Conservation (phyloP, 2,113 vertebrate genomes). For the Gnathonemus longibarbis region DNA sequence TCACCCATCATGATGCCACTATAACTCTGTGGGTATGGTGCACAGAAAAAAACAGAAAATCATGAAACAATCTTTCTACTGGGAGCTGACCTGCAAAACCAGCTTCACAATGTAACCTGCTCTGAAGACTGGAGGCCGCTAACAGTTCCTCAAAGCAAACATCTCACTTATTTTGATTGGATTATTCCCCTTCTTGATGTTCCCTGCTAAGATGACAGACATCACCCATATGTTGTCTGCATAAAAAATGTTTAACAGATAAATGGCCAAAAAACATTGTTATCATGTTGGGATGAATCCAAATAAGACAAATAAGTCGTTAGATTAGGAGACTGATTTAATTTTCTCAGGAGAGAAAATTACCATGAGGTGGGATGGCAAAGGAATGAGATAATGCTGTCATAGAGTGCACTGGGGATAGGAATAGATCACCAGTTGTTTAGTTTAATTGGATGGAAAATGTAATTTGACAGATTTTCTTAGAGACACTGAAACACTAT, state of each 20-base stretch:
- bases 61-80: neutral
- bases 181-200: neutral
- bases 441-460: conserved; percentile 3
- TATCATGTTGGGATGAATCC: neutral
- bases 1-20: neutral
- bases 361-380: neutral
- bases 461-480: conserved; percentile 1
- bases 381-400: neutral
- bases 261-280: neutral
- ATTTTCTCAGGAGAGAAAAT: neutral
- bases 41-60: neutral
- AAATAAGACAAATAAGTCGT: neutral
- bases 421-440: neutral
- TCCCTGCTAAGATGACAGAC: neutral
- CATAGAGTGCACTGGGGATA: neutral
- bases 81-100: neutral
- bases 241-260: neutral
- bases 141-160: neutral
- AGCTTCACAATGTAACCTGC: neutral
- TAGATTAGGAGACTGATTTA: neutral
- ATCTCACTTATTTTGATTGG: neutral
- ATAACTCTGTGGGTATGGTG: neutral
- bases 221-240: neutral
- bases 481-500: neutral
- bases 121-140: neutral